phyloP scores from a whole-genome alignment of 1,140 invertebrate genomes.

The Leptonema lineaticorne region DNA sequence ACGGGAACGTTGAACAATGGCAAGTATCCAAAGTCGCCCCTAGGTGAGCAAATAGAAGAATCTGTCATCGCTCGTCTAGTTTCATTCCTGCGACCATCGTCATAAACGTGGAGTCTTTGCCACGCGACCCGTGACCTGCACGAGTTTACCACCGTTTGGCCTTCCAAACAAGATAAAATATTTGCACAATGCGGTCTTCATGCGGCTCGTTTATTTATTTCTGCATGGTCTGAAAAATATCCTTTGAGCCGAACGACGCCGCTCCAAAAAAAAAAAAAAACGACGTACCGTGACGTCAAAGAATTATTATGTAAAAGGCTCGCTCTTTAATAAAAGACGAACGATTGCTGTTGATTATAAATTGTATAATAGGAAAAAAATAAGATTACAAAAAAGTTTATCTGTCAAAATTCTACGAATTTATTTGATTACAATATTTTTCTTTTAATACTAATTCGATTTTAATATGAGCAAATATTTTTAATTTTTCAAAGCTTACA shows the following conservation, averaged over 20 bases:
- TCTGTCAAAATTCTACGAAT: no score
- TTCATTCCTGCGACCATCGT: neutral
- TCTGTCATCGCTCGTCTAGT: slow-evolving; percentile 26
- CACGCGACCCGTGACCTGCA: slow-evolving; percentile 10
- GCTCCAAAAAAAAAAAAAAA: neutral
- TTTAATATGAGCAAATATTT: no score
- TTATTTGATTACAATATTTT: no score
- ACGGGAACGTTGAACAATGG: slow-evolving; percentile 38
- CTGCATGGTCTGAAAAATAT: slow-evolving; percentile 35
- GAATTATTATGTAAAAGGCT: no score
- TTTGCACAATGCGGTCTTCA: slow-evolving; percentile 40
- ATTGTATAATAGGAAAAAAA: no score
- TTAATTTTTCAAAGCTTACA: no score
- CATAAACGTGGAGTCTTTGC: no score
- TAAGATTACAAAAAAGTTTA: no score
- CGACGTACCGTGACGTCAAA: neutral
- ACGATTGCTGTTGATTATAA: no score
- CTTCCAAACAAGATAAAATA: slow-evolving; percentile 41
- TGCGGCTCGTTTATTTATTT: slow-evolving; percentile 38
- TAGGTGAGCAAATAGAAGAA: slow-evolving; percentile 34
- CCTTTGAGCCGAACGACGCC: slow-evolving; percentile 17
- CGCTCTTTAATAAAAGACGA: no score
- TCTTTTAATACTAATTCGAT: no score
- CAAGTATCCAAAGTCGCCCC: slow-evolving; percentile 24
- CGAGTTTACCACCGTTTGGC: slow-evolving; percentile 35